phyloP scores from a whole-genome alignment of 1,140 invertebrate species.

The Zaprionus inermis region DNA sequence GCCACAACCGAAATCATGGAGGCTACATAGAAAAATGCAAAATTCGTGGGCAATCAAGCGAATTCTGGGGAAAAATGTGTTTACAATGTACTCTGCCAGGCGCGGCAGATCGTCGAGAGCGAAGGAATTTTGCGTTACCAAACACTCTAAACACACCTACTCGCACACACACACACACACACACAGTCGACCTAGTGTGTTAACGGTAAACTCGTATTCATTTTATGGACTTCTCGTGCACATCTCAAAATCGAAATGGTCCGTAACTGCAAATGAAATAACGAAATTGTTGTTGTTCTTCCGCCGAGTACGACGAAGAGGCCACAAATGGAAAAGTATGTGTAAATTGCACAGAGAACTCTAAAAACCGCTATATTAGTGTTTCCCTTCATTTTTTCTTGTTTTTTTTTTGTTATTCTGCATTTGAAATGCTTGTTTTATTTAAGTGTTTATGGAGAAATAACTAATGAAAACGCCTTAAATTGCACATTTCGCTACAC shows the following conservation, averaged over 20 bases:
- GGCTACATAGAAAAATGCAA: slow-evolving; percentile 2
- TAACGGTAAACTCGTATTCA: slow-evolving; percentile 65
- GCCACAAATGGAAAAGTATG: slow-evolving; percentile 25
- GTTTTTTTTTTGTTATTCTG: slow-evolving; percentile 14
- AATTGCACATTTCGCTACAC: slow-evolving; percentile 70
- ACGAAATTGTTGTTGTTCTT: slow-evolving; percentile 52
- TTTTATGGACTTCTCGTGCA: slow-evolving; percentile 70
- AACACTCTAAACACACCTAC: slow-evolving; percentile 46
- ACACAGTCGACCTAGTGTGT: slow-evolving; percentile 42
- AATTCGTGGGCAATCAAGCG: slow-evolving; percentile 14
- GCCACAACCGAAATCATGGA: slow-evolving; percentile 17
- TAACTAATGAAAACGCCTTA: slow-evolving; percentile 77
- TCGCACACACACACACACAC: slow-evolving; percentile 29
- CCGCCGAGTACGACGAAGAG: neutral
- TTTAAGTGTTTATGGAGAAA: slow-evolving; percentile 82
- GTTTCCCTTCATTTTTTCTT: slow-evolving; percentile 14
- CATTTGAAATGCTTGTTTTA: slow-evolving; percentile 76
- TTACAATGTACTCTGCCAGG: slow-evolving; percentile 27
- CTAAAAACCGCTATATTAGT: slow-evolving; percentile 61
- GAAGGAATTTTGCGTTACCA: slow-evolving; percentile 1
- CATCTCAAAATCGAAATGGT: slow-evolving; percentile 69
- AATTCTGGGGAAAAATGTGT: slow-evolving; percentile 19
- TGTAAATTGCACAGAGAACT: slow-evolving; percentile 67
- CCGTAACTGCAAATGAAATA: slow-evolving; percentile 68
- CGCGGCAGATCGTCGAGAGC: neutral